Base-by-base conservation (phyloP, 2,113 vertebrate species). In the Gadus chalcogrammus region DNA sequence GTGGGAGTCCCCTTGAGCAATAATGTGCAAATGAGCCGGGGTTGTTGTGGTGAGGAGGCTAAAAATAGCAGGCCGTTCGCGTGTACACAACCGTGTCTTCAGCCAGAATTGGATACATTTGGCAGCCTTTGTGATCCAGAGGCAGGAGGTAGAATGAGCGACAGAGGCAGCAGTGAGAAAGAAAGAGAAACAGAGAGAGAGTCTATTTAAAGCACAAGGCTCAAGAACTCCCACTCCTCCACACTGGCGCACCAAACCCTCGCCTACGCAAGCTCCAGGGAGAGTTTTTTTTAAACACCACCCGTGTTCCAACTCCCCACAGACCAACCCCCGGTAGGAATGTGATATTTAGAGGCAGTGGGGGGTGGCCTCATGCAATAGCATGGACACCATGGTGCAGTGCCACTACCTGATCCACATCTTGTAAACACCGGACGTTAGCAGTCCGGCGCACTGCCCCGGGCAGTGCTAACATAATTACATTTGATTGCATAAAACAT, bases 91-190 rank as follows among this genome's bases (percentile, higher is more conserved):
- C 82, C 80, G 84, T 74, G 78, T 84, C 83, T 85, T 87, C 82
- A 82, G 84, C 83, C 87, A 89, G 84, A 75, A 24, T 84, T 88
- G 88, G 83, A 82, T 90, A 89, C 85, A 84, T 89, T 89, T 90
- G 90, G 86, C 87, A 84, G 81, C 84, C 84, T 86, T 80, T 84
- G 87, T 85, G 88, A 89, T 82, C 66, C 79, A 80, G 85, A 85
- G 71, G 81, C 67, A 84, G 77, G 82, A 79, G 73, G 77, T 73
- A 82, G 80, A 86, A 85, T 84, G 85, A 82, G 67, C 65, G 75
- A 87, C 74, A 75, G 79, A 84, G 79, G 72, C 8, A 48, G 42
- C 67, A 68, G 42, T 85, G 78, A 75, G 65, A 58, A 81, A 71
- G 71, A 9, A 9, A 48, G 42, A 48, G 31, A 35, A 35, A 35